Evolutionary conservation across 1,140 invertebrate species (phyloP), one percentile per base, ranked within the genome.

Genomic region (Dinoponera quadriceps): DNA sequence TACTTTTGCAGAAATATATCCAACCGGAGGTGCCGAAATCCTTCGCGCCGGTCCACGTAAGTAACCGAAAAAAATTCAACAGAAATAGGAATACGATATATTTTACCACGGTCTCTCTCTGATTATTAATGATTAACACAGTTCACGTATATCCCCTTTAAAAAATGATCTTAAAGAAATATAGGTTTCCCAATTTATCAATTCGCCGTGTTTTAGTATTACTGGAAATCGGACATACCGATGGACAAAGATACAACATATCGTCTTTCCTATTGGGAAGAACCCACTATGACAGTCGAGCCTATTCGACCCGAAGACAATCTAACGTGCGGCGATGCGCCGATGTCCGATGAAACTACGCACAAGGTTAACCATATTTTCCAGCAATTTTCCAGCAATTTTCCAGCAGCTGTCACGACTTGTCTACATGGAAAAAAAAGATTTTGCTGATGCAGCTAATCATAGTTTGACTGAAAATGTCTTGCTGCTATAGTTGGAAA

Each of bases 231-330:
- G 0, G 91, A 92, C n/a, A 85, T 93, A 16, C 94, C 94, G 13
- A 88, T 96, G 89, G 95, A 96, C 13, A 93, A 95, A 29, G 88
- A 94, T 16, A 96, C 96, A 3, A 96, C 95, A 0, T 96, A 96
- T 72, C 93, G 93, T 48, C 93, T 95, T 5, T 96, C 95, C 0
- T 96, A 95, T 84, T 94, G 95, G 87, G 93, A 94, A 7, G 93
- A 90, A 3, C 93, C 94, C 4, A 49, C 16, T 69, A 75, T 57
- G 63, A 60, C 9, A 11, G 75, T 62, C 0, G 80, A 90, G 60
- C 90, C 91, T 3, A 57, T 92, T 71, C 62, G 38, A 33, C 92
- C 91, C 0, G n/a, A 82, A 59, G 85, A 90, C 75, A 81, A 72
- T 69, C 65, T 94, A 14, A 80, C 69, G 1, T 75, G 90, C 13